A percentile compares a stretch with the other conserved stretches of the same genome.
Evolutionary conservation across 2,888 invertebrate species (phyloP).

Genomic region (Watsonalla binaria): DNA sequence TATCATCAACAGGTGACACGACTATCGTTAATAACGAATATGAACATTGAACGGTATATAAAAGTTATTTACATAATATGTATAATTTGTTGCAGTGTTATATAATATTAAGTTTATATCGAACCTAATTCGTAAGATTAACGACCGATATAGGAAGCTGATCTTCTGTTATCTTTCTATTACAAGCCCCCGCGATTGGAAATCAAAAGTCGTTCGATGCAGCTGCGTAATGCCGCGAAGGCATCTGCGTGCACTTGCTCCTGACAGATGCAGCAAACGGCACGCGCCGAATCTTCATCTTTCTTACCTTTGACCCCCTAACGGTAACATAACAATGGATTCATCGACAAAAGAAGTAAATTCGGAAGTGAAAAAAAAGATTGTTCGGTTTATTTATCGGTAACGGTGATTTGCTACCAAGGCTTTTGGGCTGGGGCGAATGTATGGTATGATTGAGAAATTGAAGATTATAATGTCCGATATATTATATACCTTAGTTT

Average conservation of each 20-base stretch:
- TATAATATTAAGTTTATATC: no score
- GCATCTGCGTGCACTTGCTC: slow-evolving; percentile 8
- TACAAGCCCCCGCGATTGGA: background rate
- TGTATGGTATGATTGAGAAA: no score
- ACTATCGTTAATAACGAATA: no score
- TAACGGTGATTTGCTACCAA: background rate
- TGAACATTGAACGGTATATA: no score
- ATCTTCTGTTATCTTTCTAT: background rate
- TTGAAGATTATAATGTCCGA: background rate
- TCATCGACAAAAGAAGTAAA: background rate
- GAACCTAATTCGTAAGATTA: no score
- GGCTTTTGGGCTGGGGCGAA: no score
- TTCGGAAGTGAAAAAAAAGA: background rate
- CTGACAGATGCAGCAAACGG: slow-evolving; percentile 22
- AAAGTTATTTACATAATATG: no score
- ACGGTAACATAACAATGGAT: slow-evolving; percentile 7
- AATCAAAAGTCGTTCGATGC: slow-evolving; percentile 6
- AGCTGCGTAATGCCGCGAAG: slow-evolving; percentile 17
- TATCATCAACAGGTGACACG: no score
- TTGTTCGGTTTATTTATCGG: background rate
- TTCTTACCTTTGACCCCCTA: slow-evolving; percentile 40
- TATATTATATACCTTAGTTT: no score
- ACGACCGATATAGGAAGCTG: no score
- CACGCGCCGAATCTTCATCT: slow-evolving; percentile 27
- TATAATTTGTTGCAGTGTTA: no score